A percentile compares a stretch with the other conserved stretches of the same genome.
phyloP scores from a whole-genome alignment of 2,113 vertebrate species.

The Dromaius novaehollandiae region DNA sequence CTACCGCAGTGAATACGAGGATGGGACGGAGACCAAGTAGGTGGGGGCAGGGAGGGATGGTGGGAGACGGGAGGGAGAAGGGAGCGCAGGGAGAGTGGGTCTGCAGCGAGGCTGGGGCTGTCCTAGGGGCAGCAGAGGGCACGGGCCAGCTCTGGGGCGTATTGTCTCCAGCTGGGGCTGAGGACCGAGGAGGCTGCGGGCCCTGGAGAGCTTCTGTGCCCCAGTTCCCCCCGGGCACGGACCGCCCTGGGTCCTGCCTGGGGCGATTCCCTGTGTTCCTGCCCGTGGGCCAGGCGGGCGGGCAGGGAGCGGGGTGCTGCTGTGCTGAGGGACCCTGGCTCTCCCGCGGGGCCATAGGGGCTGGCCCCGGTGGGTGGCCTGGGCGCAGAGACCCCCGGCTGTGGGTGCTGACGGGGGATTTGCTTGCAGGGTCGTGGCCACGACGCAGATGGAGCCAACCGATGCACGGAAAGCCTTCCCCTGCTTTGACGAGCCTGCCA shows the following conservation, averaged over 20 bases:
- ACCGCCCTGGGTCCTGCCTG: too few relatives aligned
- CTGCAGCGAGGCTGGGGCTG: background rate
- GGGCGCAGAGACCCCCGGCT: background rate
- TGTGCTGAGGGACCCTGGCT: background rate
- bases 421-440: conserved; percentile 86
- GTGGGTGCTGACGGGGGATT: fast-evolving
- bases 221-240: too few relatives aligned
- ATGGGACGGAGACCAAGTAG: conserved; percentile 75
- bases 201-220: background rate
- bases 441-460: conserved; percentile 91
- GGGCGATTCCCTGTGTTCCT: too few relatives aligned
- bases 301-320: background rate
- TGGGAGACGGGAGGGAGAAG: background rate
- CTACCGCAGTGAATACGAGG: conserved; percentile 92
- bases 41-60: background rate
- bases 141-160: too few relatives aligned
- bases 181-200: fast-evolving
- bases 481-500: conserved; percentile 93
- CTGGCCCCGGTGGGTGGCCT: too few relatives aligned
- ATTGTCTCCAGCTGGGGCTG: background rate
- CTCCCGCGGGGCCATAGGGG: background rate
- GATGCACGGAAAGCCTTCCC: conserved; percentile 92
- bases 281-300: background rate
- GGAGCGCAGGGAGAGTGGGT: background rate
- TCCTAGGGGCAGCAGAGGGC: fast-evolving